These are phyloP conservation scores for Myripristis murdjan DNA, from an alignment of 2,797 vertebrate genomes.

Conservation along the genomic window DNA sequence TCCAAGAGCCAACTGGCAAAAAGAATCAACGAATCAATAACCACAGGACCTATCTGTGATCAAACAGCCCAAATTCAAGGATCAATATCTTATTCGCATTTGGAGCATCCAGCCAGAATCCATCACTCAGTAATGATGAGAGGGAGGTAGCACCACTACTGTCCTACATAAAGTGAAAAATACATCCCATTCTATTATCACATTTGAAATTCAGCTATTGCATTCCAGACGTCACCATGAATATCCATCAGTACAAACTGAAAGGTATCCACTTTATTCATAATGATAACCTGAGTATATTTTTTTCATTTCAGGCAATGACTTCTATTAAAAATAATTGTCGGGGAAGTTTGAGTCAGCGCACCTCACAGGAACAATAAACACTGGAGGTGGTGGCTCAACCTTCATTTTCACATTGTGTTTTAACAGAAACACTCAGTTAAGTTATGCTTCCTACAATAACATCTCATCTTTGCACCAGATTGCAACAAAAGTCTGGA, in stretches of 20 bases:
- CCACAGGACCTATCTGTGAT: no score
- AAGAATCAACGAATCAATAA: no score
- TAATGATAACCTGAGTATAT: conserved; percentile 1
- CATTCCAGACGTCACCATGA: conserved; percentile 1
- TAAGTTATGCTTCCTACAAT: neutral
- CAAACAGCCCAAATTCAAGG: no score
- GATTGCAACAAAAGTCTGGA: no score
- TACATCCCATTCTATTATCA: neutral
- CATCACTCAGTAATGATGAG: no score
- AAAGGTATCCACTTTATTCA: conserved; percentile 6
- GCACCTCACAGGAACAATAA: conserved; percentile 17
- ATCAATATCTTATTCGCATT: no score
- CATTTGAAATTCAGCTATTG: conserved; percentile 12
- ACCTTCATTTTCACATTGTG: neutral
- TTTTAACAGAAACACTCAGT: neutral
- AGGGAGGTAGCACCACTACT: no score
- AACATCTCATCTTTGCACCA: no score
- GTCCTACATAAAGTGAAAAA: no score
- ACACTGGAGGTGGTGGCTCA: neutral
- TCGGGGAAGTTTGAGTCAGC: neutral
- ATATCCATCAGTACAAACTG: neutral
- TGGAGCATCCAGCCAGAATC: no score
- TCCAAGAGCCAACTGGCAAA: no score
- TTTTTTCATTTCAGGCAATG: conserved; percentile 11
- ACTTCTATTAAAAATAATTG: conserved; percentile 25